Evolutionary conservation across 2,113 vertebrate genomes (phyloP).

Genomic region (Psilopsiagon aurifrons): DNA sequence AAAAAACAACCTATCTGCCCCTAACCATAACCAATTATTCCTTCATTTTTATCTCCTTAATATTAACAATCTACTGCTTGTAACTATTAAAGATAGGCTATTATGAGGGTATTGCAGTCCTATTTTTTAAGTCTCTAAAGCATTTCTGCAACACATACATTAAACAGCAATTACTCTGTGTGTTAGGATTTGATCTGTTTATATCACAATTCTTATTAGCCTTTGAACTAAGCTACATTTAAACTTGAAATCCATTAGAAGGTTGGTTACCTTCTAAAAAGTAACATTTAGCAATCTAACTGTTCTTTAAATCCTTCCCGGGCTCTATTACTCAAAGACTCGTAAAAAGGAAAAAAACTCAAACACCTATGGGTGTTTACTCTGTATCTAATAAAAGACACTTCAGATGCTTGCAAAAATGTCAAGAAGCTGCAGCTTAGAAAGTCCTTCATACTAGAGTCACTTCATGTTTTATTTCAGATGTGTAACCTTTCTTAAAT

Average conservation of each 20-base stretch:
- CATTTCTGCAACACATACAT: background rate
- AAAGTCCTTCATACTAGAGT: background rate
- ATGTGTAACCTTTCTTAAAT: background rate
- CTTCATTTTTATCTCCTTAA: background rate
- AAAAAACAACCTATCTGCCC: background rate
- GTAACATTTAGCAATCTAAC: background rate
- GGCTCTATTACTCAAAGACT: background rate
- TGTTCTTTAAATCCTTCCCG: background rate
- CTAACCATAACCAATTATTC: background rate
- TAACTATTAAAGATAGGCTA: background rate
- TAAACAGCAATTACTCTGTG: background rate
- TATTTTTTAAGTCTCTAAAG: background rate
- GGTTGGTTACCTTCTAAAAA: background rate
- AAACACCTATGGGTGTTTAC: background rate
- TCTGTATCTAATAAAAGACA: background rate
- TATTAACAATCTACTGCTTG: background rate
- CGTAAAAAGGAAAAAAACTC: background rate
- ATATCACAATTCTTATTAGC: background rate
- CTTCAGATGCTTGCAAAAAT: constrained; percentile 7
- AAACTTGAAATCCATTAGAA: background rate
- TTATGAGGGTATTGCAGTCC: background rate
- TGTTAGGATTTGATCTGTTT: background rate
- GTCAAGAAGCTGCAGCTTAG: background rate
- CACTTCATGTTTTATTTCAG: background rate
- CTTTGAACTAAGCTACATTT: background rate